Evolutionary conservation across 2,797 vertebrate species (phyloP), one percentile per base, ranked within the genome.

Genomic region (Neopelma chrysocephalum): DNA sequence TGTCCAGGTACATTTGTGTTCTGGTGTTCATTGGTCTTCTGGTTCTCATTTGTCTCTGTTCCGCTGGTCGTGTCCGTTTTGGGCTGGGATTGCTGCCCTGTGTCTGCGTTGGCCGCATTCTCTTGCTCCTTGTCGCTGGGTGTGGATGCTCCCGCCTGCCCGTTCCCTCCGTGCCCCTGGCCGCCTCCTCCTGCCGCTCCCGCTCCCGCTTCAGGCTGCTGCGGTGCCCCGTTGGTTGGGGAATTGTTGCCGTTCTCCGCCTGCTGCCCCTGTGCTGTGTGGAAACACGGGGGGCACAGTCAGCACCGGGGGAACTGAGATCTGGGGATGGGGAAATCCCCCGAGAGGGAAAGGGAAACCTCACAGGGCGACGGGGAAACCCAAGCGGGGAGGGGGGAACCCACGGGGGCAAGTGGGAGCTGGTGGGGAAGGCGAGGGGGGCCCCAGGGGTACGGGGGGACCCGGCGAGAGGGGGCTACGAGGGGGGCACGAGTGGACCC

Each of bases 51-150:
- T 2, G 0, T 2, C 1, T 0, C 0, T 2, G 4, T 22, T 3
- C 1, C 0, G 0, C 2, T 0, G 2, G 0, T 8, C 2, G 10
- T 1, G 4, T 1, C 4, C 1, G 1, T 4, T 2, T 3, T 0
- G 5, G 2, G 0, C 11, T 38, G 57, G 58, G 58, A 12, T 12
- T 38, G 26, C 58, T 26, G 21, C 10, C 2, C 5, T 6, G 5
- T 4, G 1, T 4, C 3, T 7, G 0, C 0, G 32, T 1, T 5
- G 23, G 27, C 0, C 0, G 3, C 1, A 2, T 3, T 10, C 7
- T 4, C 2, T 6, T 13, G 25, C 17, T 7, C 2, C 2, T 8
- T 2, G 3, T 1, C 1, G 1, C 5, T 8, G 6, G 4, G 12
- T 5, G 12, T 0, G 26, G 26, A 0, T 4, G 22, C 5, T 32